A percentile compares a stretch with the other conserved stretches of the same genome.
These are phyloP conservation scores for Tachina lurida DNA, from an alignment of 2,888 invertebrate genomes.

Conservation along the genomic window DNA sequence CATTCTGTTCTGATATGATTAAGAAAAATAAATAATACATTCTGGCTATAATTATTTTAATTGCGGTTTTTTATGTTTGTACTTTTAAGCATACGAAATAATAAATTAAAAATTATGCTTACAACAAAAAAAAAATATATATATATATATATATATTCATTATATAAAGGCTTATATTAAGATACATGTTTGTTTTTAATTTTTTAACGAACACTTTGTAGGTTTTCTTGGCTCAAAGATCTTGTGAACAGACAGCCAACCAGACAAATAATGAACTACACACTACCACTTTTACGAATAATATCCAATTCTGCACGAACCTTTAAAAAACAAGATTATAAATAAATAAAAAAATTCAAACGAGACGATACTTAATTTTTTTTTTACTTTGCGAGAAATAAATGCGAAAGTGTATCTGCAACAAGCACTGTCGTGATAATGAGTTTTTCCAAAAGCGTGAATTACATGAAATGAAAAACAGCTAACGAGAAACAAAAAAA, in stretches of 20 bases:
- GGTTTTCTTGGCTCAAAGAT: not conserved
- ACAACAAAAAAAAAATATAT: no score
- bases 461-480: constrained; percentile 35
- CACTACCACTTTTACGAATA: not conserved
- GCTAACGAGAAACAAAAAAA: constrained; percentile 7
- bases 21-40: no score
- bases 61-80: no score
- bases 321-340: not conserved
- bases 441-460: constrained; percentile 63
- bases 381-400: constrained; percentile 24
- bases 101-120: no score
- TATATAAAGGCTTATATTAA: no score
- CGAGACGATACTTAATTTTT: constrained; percentile 29
- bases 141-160: no score
- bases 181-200: no score
- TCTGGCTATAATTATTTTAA: no score
- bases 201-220: not conserved
- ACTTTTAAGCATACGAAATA: no score
- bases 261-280: not conserved
- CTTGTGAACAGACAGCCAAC: not conserved
- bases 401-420: constrained; percentile 46
- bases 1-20: no score
- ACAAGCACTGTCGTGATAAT: constrained; percentile 48
- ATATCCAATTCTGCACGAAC: constrained; percentile 6
- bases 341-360: constrained; percentile 32